Conservation (phyloP, 2,888 invertebrate species). For the Drosophila multiciliata region DNA sequence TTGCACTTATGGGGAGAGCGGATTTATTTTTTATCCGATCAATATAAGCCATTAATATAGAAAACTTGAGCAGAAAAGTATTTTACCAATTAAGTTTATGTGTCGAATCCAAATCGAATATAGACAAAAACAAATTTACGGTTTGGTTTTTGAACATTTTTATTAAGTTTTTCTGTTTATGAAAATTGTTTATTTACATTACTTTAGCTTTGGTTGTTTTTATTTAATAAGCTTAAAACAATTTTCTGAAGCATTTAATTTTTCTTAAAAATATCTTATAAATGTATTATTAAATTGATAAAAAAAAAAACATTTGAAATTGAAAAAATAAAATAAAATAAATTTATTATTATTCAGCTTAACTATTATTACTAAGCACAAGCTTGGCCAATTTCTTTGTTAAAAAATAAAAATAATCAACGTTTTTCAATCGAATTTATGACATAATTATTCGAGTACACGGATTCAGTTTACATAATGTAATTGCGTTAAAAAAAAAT, state of each 20-base stretch:
- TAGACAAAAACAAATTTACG: background rate
- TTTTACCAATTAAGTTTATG: background rate
- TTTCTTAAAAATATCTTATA: background rate
- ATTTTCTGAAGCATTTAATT: background rate
- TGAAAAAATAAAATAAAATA: background rate
- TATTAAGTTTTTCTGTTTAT: background rate
- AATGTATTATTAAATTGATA: background rate
- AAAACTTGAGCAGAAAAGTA: background rate
- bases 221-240: background rate
- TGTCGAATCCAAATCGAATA: background rate
- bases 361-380: background rate
- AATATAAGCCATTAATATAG: background rate
- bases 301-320: background rate
- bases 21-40: background rate
- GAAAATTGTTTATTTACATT: background rate
- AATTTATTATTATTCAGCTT: background rate
- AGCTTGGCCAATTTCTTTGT: background rate
- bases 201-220: background rate
- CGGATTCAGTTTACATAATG: background rate
- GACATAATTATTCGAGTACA: background rate
- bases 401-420: background rate
- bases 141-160: background rate
- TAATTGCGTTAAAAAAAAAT: slow-evolving; percentile 3
- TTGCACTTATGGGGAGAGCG: background rate
- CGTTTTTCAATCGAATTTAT: background rate